These are phyloP conservation scores for Rotaria socialis DNA, from an alignment of 2,888 invertebrate species.

Conservation along the genomic window DNA sequence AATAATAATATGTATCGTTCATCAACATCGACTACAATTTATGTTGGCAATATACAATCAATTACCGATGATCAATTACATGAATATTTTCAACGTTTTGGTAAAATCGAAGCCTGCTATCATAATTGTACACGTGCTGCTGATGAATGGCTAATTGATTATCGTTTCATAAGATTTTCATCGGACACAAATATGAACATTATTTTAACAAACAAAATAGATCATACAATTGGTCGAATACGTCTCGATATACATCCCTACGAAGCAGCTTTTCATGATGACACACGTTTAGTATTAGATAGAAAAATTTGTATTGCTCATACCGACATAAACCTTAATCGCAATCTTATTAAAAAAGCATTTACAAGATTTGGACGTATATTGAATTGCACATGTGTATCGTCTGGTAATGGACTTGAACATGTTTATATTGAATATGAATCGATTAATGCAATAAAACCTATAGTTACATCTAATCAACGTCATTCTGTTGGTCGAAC, in stretches of 20 bases:
- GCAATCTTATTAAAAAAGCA: neutral
- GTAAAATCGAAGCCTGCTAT: neutral
- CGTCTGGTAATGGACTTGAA: neutral
- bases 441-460: neutral
- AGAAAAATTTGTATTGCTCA: neutral
- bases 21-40: neutral
- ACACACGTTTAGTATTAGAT: neutral
- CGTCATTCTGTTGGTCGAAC: neutral
- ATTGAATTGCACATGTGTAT: neutral
- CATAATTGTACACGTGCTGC: neutral
- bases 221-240: neutral
- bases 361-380: neutral
- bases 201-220: neutral
- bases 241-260: neutral
- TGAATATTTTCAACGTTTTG: conserved; percentile 23
- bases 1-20: neutral
- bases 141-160: conserved; percentile 21
- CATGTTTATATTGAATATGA: neutral
- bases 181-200: neutral
- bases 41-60: conserved; percentile 24
- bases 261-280: neutral
- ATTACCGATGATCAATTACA: neutral
- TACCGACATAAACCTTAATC: neutral
- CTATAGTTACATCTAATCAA: neutral
- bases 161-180: conserved; percentile 18